phyloP scores from a whole-genome alignment of 35 echinoderm and acorn worm species.

The Ptychodera flava region DNA sequence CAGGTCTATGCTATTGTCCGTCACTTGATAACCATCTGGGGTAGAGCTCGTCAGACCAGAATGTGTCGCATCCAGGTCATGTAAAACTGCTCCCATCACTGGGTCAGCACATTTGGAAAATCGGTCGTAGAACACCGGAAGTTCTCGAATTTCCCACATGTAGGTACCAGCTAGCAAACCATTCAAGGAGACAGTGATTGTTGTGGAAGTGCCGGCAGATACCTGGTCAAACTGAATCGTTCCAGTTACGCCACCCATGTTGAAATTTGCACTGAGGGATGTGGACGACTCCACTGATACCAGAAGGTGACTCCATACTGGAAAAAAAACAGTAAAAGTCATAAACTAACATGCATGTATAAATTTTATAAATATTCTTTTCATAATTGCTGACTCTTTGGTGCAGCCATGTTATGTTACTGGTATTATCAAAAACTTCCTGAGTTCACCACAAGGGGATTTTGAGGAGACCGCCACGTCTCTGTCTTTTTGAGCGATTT shows the following conservation, averaged over 20 bases:
- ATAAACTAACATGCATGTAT: no score
- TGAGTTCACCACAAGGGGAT: no score
- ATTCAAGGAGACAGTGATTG: neutral
- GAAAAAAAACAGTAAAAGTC: no score
- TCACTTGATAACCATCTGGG: neutral
- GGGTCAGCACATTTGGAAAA: neutral
- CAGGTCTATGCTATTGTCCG: slow-evolving; percentile 16
- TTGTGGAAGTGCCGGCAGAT: neutral
- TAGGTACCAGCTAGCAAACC: neutral
- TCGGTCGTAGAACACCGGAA: neutral
- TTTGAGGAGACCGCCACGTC: no score
- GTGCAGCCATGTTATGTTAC: no score
- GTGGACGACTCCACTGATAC: no score
- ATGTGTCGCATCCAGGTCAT: neutral
- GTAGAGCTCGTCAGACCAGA: neutral
- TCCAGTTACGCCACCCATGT: neutral
- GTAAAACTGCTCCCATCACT: neutral
- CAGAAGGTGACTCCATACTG: no score
- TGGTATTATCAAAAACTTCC: no score
- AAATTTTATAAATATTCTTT: no score
- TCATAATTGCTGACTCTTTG: no score
- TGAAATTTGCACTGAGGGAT: neutral
- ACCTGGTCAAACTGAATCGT: neutral
- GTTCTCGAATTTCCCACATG: neutral
- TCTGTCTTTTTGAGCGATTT: no score